These are phyloP conservation scores for Drosophila maculinotata DNA, from an alignment of 2,888 invertebrate genomes.

Conservation along the genomic window DNA sequence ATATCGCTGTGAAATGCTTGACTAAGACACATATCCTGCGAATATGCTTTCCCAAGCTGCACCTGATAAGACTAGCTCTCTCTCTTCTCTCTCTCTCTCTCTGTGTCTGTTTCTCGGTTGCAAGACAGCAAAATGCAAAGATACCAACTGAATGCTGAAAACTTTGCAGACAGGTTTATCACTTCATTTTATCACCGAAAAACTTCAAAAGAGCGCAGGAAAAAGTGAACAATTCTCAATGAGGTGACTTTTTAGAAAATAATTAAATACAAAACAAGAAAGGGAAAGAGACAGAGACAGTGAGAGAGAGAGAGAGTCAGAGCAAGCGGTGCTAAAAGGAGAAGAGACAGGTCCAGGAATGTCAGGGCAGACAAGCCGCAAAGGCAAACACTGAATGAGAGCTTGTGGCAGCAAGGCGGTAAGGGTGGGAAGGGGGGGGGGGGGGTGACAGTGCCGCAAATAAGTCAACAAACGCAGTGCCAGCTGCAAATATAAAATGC, in stretches of 20 bases:
- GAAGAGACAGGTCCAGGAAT: conserved; percentile 10
- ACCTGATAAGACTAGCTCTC: conserved; percentile 42
- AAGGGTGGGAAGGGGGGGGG: neutral
- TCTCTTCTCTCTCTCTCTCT: neutral
- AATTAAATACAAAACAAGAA: conserved; percentile 65
- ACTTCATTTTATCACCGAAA: conserved; percentile 71
- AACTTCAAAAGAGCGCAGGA: conserved; percentile 44
- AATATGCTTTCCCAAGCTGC: conserved; percentile 13
- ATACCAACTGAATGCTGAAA: conserved; percentile 61
- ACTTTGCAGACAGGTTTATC: conserved; percentile 81
- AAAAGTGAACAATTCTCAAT: conserved; percentile 61
- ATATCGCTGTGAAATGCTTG: conserved; percentile 15
- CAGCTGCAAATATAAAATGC: conserved; percentile 73
- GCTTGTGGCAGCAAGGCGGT: neutral
- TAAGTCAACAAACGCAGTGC: conserved; percentile 71
- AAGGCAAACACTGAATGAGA: conserved; percentile 16
- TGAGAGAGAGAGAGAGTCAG: neutral
- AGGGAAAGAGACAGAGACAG: conserved; percentile 8
- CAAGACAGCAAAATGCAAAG: conserved; percentile 58
- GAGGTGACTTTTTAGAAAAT: conserved; percentile 55
- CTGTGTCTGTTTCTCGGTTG: conserved; percentile 11
- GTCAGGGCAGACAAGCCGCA: conserved; percentile 15
- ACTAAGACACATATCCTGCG: conserved; percentile 35
- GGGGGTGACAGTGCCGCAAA: conserved; percentile 48
- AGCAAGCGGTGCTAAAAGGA: conserved; percentile 13